Conservation (phyloP, 2,797 vertebrate species). For the Danio choprae region DNA sequence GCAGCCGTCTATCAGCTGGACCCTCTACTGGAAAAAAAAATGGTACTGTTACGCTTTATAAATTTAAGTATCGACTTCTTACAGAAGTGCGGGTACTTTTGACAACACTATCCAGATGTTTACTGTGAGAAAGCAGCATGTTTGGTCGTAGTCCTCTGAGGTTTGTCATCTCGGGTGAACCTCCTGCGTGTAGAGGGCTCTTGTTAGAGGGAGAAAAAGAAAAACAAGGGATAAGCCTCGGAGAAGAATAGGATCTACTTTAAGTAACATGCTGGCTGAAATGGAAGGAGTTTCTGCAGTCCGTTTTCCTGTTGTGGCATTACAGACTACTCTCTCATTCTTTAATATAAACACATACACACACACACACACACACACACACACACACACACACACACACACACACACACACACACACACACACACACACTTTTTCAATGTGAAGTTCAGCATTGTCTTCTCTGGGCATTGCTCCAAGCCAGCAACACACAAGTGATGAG, state of each 20-base stretch:
- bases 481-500: slow-evolving; percentile 44
- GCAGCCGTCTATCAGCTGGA: no score
- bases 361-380: slow-evolving; percentile 4
- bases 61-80: no score
- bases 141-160: neutral
- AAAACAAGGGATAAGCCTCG: neutral
- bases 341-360: slow-evolving; percentile 32
- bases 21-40: no score
- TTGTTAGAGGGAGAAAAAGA: slow-evolving; percentile 11
- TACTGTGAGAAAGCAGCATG: slow-evolving; percentile 12
- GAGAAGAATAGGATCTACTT: slow-evolving; percentile 6
- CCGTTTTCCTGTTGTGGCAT: slow-evolving; percentile 28
- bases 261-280: slow-evolving; percentile 22
- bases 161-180: slow-evolving; percentile 6
- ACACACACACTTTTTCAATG: slow-evolving; percentile 25
- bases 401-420: slow-evolving; percentile 13
- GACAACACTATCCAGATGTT: slow-evolving; percentile 12
- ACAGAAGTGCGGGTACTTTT: no score
- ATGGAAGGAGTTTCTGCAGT: slow-evolving; percentile 28
- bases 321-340: slow-evolving; percentile 8
- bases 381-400: slow-evolving; percentile 1
- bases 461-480: slow-evolving; percentile 50
- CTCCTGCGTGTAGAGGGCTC: neutral
- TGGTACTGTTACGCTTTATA: no score
- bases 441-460: slow-evolving; percentile 50